These are phyloP conservation scores for Lycophotia porphyrea DNA, from an alignment of 2,888 invertebrate species.

Conservation along the genomic window DNA sequence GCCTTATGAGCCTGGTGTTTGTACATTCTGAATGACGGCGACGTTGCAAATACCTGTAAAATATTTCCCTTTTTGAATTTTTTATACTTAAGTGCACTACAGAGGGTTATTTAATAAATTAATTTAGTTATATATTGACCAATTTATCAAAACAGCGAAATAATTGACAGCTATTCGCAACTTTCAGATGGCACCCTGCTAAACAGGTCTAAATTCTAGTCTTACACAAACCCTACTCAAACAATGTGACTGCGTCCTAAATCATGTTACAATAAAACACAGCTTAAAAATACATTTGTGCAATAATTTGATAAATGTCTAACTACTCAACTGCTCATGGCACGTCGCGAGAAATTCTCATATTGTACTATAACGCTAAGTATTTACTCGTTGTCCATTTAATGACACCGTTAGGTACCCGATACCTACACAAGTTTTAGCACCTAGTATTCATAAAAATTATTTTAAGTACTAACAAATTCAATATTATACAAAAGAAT, in stretches of 20 bases:
- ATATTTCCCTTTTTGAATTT: not conserved
- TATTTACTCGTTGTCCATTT: slow-evolving; percentile 73
- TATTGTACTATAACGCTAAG: slow-evolving; percentile 75
- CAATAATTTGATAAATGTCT: slow-evolving; percentile 79
- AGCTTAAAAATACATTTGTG: slow-evolving; percentile 76
- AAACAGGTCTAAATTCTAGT: not conserved
- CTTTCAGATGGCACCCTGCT: not conserved
- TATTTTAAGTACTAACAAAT: slow-evolving; percentile 74
- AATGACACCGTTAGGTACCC: slow-evolving; percentile 63
- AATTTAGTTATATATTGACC: not conserved
- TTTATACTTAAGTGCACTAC: not conserved
- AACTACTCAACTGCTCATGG: slow-evolving; percentile 77
- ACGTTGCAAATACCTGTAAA: not conserved
- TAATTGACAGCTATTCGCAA: not conserved
- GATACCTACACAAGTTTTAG: slow-evolving; percentile 70
- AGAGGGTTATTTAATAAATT: not conserved
- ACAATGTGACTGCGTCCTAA: slow-evolving; percentile 43
- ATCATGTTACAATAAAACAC: slow-evolving; percentile 51
- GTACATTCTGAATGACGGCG: not conserved
- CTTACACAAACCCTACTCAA: not conserved
- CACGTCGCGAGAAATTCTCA: slow-evolving; percentile 74
- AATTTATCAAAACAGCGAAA: not conserved
- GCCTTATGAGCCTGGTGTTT: too few species aligned
- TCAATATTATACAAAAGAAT: slow-evolving; percentile 59
- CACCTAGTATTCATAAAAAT: slow-evolving; percentile 79